Evolutionary conservation across 2,888 invertebrate genomes (phyloP).

Genomic region (Trissonchulus latispiculum): DNA sequence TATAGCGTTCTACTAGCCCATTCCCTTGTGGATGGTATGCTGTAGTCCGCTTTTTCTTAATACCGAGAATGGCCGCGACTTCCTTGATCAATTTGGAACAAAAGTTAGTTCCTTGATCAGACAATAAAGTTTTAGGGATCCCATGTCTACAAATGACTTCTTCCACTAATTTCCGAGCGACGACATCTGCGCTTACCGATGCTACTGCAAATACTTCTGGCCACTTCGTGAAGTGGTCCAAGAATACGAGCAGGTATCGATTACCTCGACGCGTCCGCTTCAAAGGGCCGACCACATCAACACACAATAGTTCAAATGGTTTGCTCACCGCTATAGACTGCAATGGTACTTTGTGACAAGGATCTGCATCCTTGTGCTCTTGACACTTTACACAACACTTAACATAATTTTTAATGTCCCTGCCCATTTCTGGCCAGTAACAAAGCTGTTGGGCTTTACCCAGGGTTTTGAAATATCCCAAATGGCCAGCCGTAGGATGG

Average conservation of each 20-base stretch:
- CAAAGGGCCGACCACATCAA: slow-evolving; percentile 26
- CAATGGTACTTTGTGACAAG: not conserved
- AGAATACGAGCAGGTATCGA: slow-evolving; percentile 28
- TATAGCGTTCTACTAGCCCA: slow-evolving; percentile 30
- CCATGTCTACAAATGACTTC: slow-evolving; percentile 26
- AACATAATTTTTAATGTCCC: slow-evolving; percentile 21
- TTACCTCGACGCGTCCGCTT: slow-evolving; percentile 23
- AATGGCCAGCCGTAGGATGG: not conserved
- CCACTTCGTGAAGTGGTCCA: slow-evolving; percentile 28
- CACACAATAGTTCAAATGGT: slow-evolving; percentile 1
- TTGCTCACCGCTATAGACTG: not conserved
- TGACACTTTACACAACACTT: slow-evolving; percentile 26
- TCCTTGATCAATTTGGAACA: slow-evolving; percentile 22
- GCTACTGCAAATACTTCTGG: slow-evolving; percentile 33
- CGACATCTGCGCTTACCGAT: slow-evolving; percentile 33
- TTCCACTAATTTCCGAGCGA: slow-evolving; percentile 29
- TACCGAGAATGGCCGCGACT: slow-evolving; percentile 21
- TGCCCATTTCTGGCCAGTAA: slow-evolving; percentile 27
- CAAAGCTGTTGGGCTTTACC: not conserved
- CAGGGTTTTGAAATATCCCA: not conserved
- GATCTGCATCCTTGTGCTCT: slow-evolving; percentile 20
- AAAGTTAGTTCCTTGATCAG: slow-evolving; percentile 29
- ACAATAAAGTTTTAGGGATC: slow-evolving; percentile 25
- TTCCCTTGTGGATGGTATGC: slow-evolving; percentile 27
- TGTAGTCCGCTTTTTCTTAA: slow-evolving; percentile 21